phyloP scores from a whole-genome alignment of 2,888 invertebrate species.

The Dasypolia templi region DNA sequence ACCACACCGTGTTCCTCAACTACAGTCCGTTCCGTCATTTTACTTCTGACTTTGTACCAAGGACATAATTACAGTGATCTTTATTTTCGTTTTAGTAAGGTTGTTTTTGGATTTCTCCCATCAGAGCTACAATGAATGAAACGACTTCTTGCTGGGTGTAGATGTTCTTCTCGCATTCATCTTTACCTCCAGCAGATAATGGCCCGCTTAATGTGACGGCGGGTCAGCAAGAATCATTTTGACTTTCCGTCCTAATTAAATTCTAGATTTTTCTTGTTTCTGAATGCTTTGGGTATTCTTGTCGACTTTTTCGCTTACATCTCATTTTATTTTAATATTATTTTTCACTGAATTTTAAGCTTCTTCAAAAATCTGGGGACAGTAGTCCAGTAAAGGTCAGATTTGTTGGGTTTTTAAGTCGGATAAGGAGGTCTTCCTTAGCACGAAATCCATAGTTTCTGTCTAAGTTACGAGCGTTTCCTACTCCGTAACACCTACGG shows the following conservation, averaged over 20 bases:
- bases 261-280: no score
- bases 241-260: neutral
- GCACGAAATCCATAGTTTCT: neutral
- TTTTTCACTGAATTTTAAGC: neutral
- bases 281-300: neutral
- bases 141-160: neutral
- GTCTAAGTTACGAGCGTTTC: neutral
- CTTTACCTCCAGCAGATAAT: neutral
- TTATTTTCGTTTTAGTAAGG: neutral
- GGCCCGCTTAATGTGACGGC: neutral
- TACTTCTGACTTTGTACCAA: neutral
- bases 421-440: neutral
- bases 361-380: neutral
- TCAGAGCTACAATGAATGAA: neutral
- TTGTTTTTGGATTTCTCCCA: neutral
- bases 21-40: neutral
- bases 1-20: neutral
- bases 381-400: neutral
- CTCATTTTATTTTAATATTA: neutral
- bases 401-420: neutral
- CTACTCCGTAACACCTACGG: neutral
- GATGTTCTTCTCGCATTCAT: neutral
- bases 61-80: neutral
- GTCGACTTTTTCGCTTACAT: neutral
- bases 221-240: neutral